These are phyloP conservation scores for Aphidius colemani DNA, from an alignment of 2,888 invertebrate genomes.

Conservation along the genomic window DNA sequence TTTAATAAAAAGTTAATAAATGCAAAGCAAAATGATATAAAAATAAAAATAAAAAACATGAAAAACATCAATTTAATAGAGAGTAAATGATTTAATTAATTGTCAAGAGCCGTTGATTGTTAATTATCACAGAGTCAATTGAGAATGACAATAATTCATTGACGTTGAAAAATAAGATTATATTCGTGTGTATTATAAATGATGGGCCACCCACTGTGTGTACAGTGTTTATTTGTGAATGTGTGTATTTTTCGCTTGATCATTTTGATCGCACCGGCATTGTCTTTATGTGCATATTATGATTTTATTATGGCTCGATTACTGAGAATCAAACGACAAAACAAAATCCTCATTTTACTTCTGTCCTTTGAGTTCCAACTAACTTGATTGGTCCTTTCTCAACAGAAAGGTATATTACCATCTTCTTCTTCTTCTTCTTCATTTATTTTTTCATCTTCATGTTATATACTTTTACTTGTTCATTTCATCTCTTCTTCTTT, in stretches of 20 bases:
- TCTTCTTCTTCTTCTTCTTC: conserved; percentile 20
- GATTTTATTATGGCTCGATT: conserved; percentile 58
- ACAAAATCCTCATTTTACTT: conserved; percentile 38
- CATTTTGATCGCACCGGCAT: conserved; percentile 57
- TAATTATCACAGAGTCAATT: conserved; percentile 19
- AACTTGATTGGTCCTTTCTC: conserved; percentile 33
- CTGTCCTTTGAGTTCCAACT: too few relatives aligned
- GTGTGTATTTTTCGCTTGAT: conserved; percentile 50
- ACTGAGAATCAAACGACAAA: conserved; percentile 57
- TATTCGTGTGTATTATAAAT: conserved; percentile 3
- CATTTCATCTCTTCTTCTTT: not conserved
- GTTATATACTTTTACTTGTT: too few relatives aligned
- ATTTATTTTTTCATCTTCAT: not conserved
- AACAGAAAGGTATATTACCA: not conserved
- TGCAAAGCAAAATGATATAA: not conserved
- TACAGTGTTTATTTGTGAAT: conserved; percentile 23
- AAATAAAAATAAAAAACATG: conserved; percentile 2
- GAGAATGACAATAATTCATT: conserved; percentile 27
- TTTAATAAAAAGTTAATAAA: not conserved
- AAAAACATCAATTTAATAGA: conserved; percentile 14
- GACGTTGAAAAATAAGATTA: conserved; percentile 44
- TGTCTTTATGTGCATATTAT: conserved; percentile 60
- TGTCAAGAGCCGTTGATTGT: conserved; percentile 24
- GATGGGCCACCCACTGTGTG: conserved; percentile 48
- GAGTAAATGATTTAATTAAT: conserved; percentile 31